Percentiles rank a stretch among this genome's conserved stretches.
phyloP scores from a whole-genome alignment of 2,113 vertebrate species.

The Bucco capensis region DNA sequence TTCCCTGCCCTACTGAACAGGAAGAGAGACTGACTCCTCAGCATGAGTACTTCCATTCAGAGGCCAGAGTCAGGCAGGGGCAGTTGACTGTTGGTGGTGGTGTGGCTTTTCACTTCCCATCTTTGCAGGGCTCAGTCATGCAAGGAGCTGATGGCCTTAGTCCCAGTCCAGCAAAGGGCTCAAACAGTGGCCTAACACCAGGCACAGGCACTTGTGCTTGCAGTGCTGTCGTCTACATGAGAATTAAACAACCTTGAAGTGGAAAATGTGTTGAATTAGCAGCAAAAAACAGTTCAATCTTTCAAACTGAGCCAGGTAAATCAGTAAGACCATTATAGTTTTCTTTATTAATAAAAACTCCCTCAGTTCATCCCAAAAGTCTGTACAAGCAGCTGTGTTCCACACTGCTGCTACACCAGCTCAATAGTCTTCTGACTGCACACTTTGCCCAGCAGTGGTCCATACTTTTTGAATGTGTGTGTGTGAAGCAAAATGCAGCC shows the following conservation, averaged over 20 bases:
- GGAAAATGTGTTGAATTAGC: neutral
- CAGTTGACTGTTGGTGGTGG: neutral
- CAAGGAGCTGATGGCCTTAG: neutral
- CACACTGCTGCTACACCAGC: neutral
- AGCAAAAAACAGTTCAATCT: neutral
- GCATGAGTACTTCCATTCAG: fast-evolving
- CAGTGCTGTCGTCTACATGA: neutral
- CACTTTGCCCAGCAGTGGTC: neutral
- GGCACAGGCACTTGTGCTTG: neutral
- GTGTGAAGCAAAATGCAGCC: neutral
- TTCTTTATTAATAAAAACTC: neutral
- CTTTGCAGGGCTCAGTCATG: neutral
- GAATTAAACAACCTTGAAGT: neutral
- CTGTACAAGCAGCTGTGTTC: neutral
- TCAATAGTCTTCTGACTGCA: neutral
- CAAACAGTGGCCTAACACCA: neutral
- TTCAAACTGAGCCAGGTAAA: neutral
- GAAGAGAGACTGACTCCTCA: neutral
- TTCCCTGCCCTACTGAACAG: neutral
- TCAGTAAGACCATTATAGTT: neutral
- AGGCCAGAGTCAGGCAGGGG: neutral
- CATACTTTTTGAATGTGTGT: neutral
- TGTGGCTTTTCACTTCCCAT: neutral
- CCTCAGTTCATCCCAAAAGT: neutral
- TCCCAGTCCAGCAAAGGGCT: neutral